Evolutionary conservation across 2,888 invertebrate genomes (phyloP), one percentile per base, ranked within the genome.

Genomic region (Flabesymbios commensalis): DNA sequence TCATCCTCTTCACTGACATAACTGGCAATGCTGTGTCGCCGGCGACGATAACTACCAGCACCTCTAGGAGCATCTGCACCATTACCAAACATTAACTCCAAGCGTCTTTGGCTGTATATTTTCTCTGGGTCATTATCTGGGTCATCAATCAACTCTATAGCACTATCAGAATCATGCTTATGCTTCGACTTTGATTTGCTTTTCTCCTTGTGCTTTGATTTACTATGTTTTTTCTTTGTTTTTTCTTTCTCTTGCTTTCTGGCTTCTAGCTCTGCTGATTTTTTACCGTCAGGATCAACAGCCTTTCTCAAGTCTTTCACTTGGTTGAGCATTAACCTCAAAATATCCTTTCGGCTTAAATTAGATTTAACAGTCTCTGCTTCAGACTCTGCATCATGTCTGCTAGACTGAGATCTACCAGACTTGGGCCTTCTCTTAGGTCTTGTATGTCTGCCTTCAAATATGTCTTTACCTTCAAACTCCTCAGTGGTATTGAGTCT

Each of bases 311-410:
- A 42, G 3, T 60, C 60, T 2, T 45, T n/a, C 17, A 64, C 64
- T 29, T 64, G 64, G 3, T 19, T 47, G n/a, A 64, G 47, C 64
- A 64, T 64, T 14, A 52, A 61, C 32, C 43, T 60, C 10, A 64
- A 39, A 26, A 64, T 57, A 24, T 64, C 64, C 42, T 41, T 56
- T 19, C 52, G 43, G 43, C 45, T 41, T 43, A 42, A 41, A 33
- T 49, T 31, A 24, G 49, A 49, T 22, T 26, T 24, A 28, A 49
- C 29, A 3, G 49, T 49, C 22, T 28, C 49, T 22, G 28, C 29
- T 31, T 49, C 28, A 22, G 49, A 49, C 29, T 22, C 49, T 1
- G 49, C 49, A 1, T 49, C 49, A 10, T n/a, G 39, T n/a, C 10
- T 36, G 39, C 10, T n/a, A 1, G 10, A 17, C 17, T 31, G 29